These are phyloP conservation scores for Doryteuthis pealeii DNA, from an alignment of 1,140 invertebrate species.

Conservation along the genomic window DNA sequence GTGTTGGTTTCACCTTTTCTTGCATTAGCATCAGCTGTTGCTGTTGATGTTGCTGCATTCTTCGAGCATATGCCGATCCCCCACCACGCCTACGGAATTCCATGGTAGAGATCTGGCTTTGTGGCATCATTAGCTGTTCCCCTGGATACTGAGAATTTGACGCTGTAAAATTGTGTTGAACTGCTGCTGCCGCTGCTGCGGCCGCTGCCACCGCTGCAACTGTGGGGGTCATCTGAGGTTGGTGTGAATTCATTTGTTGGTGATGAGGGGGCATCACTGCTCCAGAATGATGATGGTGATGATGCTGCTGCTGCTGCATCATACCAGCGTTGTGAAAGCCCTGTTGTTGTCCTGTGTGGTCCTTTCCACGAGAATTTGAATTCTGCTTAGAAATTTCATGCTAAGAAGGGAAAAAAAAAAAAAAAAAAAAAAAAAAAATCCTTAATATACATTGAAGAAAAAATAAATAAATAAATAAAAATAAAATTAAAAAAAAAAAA, in stretches of 20 bases:
- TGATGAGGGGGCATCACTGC: neutral
- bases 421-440: neutral
- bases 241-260: constrained; percentile 14
- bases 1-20: constrained; percentile 24
- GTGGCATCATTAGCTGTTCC: neutral
- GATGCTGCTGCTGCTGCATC: no score
- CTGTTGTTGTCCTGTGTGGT: neutral
- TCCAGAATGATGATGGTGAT: neutral
- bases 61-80: constrained; percentile 11
- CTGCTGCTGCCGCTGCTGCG: neutral
- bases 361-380: neutral
- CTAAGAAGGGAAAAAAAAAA: neutral
- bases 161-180: neutral
- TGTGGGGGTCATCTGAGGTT: constrained; percentile 7
- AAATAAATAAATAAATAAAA: no score
- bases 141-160: neutral
- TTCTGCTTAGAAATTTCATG: neutral
- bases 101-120: constrained; percentile 28
- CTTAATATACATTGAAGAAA: no score
- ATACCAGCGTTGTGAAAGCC: neutral
- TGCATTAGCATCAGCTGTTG: neutral
- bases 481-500: no score
- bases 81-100: constrained; percentile 36
- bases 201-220: no score
- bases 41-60: constrained; percentile 12